Evolutionary conservation across 2,113 vertebrate species (phyloP), one percentile per base, ranked within the genome.

Genomic region (Lynx canadensis): DNA sequence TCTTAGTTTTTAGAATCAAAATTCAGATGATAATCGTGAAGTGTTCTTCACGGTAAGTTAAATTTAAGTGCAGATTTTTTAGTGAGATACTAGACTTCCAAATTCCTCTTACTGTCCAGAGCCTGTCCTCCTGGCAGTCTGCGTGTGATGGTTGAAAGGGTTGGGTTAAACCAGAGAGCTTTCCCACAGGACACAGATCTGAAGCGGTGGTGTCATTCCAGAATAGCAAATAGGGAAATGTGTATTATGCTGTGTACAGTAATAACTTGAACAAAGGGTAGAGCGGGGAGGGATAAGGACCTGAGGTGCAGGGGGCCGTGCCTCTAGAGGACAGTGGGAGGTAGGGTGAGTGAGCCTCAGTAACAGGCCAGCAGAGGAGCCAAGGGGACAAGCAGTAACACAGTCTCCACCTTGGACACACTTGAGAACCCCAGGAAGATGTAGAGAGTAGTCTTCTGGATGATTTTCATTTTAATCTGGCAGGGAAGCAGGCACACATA

Each of bases 11-110:
- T 97, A 78, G 73, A 10, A 93, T 95, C 29, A 94, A 48, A 97
- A 97, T 97, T 95, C 69, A 80, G 50, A 15, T 98, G 31, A 63
- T 91, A 80, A 36, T 78, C 45, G 84, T 88, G 8, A 92, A 93
- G 71, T 89, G 91, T 89, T 80, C 78, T 89, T 90, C 50, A 98
- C 90, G 97, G 98, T 98, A 97, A 98, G 98, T 90, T 95, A 81
- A 68, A 48, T 71, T 93, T 89, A 63, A 86, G 25, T 73, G 31
- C 11, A 80, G 5, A 50, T 63, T 95, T 95, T 93, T 78, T 80
- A 95, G 78, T 23, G 21, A 82, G 55, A 52, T 71, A 14, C 8
- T 92, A 55, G 57, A 57, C 52, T 95, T 92, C 45, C 31, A 94
- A 66, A 48, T 83, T 57, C 19, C 71, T 89, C 81, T 60, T 55